These are phyloP conservation scores for Halocynthia roretzi DNA, from an alignment of 23 tunicate genomes.

Conservation along the genomic window DNA sequence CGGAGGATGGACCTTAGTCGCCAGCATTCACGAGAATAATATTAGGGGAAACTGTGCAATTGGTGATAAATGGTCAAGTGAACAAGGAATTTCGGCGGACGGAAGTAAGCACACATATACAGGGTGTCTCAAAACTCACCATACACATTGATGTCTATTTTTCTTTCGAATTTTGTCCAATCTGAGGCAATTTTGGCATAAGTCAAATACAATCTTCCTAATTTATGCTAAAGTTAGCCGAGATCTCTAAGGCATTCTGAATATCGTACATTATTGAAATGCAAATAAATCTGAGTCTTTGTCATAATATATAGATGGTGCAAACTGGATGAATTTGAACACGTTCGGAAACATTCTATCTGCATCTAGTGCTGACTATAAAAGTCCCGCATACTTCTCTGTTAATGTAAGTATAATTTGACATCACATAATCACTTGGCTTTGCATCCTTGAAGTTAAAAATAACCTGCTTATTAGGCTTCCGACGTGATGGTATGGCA, in stretches of 20 bases:
- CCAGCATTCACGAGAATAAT: slow-evolving; percentile 80
- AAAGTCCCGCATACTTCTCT: slow-evolving; percentile 56
- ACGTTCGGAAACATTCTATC: slow-evolving; percentile 54
- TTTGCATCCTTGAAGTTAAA: no score
- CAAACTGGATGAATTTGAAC: slow-evolving; percentile 64
- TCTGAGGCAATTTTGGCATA: not conserved
- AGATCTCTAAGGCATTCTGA: not conserved
- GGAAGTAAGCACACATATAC: not conserved
- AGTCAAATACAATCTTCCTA: not conserved
- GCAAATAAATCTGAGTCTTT: no score
- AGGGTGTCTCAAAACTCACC: no score
- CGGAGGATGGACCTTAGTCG: slow-evolving; percentile 88
- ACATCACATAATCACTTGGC: no score
- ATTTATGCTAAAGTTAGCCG: not conserved
- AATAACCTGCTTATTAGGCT: no score
- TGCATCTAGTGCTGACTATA: slow-evolving; percentile 76
- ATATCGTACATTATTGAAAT: no score
- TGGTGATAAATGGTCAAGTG: slow-evolving; percentile 81
- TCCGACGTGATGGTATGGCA: no score
- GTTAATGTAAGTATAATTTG: slow-evolving; percentile 12
- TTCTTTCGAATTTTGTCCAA: not conserved
- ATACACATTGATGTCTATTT: no score
- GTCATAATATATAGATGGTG: slow-evolving; percentile 18
- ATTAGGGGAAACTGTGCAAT: slow-evolving; percentile 66
- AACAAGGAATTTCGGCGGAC: slow-evolving; percentile 36